phyloP scores from a whole-genome alignment of 1,140 invertebrate species.

The Maconellicoccus hirsutus region DNA sequence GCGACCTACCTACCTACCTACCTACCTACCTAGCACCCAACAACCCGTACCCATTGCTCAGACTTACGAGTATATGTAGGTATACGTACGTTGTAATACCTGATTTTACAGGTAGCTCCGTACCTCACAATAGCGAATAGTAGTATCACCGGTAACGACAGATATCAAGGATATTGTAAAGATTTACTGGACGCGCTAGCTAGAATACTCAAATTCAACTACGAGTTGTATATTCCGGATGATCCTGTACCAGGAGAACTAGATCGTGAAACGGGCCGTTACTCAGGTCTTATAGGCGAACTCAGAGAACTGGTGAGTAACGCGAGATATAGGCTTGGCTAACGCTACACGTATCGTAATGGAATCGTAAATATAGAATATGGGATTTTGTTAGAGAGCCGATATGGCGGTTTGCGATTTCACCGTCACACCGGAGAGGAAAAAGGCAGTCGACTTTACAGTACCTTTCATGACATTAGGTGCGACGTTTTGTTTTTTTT shows the following conservation, averaged over 20 bases:
- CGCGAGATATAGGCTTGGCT: neutral
- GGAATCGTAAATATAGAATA: too few species aligned
- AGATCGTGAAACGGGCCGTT: constrained; percentile 54
- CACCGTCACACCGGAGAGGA: constrained; percentile 77
- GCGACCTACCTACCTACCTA: too few species aligned
- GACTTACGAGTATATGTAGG: too few species aligned
- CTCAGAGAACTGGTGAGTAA: constrained; percentile 58
- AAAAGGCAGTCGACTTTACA: constrained; percentile 76
- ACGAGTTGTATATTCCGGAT: constrained; percentile 53
- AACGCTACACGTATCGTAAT: too few species aligned
- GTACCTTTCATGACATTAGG: constrained; percentile 72
- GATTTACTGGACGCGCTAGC: constrained; percentile 68
- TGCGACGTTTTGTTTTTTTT: too few species aligned
- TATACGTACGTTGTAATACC: neutral
- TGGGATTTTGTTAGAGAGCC: constrained; percentile 59
- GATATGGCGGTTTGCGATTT: constrained; percentile 85
- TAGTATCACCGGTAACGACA: constrained; percentile 39
- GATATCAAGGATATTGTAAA: constrained; percentile 53
- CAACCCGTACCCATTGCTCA: too few species aligned
- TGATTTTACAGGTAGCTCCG: constrained; percentile 49
- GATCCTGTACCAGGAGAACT: constrained; percentile 61
- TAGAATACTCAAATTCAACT: constrained; percentile 60
- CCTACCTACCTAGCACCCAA: too few species aligned
- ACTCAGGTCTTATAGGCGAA: constrained; percentile 80
- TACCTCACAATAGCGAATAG: constrained; percentile 46